These are phyloP conservation scores for Tachystola acroxantha DNA, from an alignment of 2,888 invertebrate genomes.

Conservation along the genomic window DNA sequence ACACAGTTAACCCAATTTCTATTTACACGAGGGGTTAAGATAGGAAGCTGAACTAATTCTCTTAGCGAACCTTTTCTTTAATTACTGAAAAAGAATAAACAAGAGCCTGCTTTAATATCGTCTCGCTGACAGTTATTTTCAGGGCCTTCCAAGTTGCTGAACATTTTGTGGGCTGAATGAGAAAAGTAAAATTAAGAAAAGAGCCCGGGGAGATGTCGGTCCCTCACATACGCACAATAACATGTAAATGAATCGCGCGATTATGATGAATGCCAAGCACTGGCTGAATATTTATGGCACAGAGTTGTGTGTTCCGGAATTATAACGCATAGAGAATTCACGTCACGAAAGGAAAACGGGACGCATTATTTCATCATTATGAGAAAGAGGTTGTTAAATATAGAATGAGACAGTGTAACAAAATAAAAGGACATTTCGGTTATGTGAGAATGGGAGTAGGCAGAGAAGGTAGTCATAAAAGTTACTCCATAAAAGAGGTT, in stretches of 20 bases:
- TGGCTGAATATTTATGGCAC: slow-evolving; percentile 57
- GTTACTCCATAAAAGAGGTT: too few relatives aligned
- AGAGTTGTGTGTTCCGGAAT: slow-evolving; percentile 35
- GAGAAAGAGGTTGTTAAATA: slow-evolving; percentile 18
- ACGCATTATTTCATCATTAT: slow-evolving; percentile 26
- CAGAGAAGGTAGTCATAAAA: too few relatives aligned
- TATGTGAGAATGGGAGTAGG: too few relatives aligned
- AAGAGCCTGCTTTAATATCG: background rate
- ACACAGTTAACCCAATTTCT: background rate
- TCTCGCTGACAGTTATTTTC: background rate
- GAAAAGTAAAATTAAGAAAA: background rate
- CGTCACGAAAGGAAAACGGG: slow-evolving; percentile 34
- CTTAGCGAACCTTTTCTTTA: background rate
- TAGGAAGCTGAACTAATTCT: background rate
- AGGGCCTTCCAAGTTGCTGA: background rate
- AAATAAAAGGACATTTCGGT: background rate
- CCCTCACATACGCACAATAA: slow-evolving; percentile 47
- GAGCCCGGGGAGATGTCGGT: slow-evolving; percentile 14
- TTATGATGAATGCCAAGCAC: slow-evolving; percentile 58
- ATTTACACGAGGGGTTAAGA: background rate
- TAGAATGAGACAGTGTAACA: slow-evolving; percentile 11
- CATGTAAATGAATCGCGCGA: slow-evolving; percentile 65
- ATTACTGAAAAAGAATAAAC: background rate
- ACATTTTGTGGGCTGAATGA: background rate
- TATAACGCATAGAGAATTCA: slow-evolving; percentile 40